Percentiles rank a stretch among this genome's conserved stretches.
These are phyloP conservation scores for Meloidogyne exigua DNA, from an alignment of 1,140 invertebrate genomes.

Conservation along the genomic window DNA sequence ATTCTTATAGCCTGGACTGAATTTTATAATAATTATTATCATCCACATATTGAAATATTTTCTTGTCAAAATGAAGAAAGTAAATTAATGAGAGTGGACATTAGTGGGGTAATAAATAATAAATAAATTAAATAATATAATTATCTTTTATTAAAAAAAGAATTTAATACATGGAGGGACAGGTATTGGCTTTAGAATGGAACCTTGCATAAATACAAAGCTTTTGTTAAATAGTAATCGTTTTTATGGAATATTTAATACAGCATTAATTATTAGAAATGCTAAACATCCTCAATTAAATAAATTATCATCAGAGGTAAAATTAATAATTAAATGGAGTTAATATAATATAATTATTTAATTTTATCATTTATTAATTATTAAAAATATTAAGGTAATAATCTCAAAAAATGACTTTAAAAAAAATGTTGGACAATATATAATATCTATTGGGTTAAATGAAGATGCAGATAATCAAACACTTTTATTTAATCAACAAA, in stretches of 20 bases:
- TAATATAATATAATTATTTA: no score
- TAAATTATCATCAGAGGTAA: slow-evolving; percentile 65
- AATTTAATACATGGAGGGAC: slow-evolving; percentile 37
- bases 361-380: slow-evolving; percentile 11
- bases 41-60: slow-evolving; percentile 57
- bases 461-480: slow-evolving; percentile 57
- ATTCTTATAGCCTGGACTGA: slow-evolving; percentile 61
- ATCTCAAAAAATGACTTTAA: slow-evolving; percentile 62
- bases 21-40: slow-evolving; percentile 57
- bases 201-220: slow-evolving; percentile 79
- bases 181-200: slow-evolving; percentile 67
- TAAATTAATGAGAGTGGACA: slow-evolving; percentile 42
- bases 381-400: slow-evolving; percentile 65
- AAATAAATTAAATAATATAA: not conserved
- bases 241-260: slow-evolving; percentile 79
- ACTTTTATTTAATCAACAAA: slow-evolving; percentile 79
- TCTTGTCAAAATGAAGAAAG: slow-evolving; percentile 46
- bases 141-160: not conserved
- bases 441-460: slow-evolving; percentile 63
- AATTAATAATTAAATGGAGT: no score
- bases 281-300: slow-evolving; percentile 63
- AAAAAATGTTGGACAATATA: slow-evolving; percentile 59
- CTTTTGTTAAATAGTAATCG: slow-evolving; percentile 76
- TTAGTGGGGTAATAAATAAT: slow-evolving; percentile 45
- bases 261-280: slow-evolving; percentile 64